Conservation (phyloP, 2,888 invertebrate species). For the Hemicrepidius hirtus region DNA sequence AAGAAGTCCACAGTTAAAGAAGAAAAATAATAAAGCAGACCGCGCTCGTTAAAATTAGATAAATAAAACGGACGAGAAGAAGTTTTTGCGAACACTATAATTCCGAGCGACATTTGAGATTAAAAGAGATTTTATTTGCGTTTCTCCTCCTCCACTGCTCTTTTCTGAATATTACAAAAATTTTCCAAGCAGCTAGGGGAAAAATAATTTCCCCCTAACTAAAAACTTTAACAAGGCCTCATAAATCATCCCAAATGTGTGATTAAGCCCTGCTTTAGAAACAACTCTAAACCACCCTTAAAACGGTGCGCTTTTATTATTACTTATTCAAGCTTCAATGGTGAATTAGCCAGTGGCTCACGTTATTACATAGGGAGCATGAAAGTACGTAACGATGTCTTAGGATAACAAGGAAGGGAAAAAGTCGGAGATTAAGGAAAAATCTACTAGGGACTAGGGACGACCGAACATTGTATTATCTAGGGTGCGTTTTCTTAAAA, state of each 20-base stretch:
- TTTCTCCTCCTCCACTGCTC: constrained; percentile 10
- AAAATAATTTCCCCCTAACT: constrained; percentile 32
- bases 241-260: constrained; percentile 46
- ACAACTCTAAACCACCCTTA: constrained; percentile 38
- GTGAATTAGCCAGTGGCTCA: constrained; percentile 44
- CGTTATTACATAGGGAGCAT: constrained; percentile 22
- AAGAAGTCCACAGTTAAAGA: constrained; percentile 1
- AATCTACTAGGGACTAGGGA: constrained; percentile 7
- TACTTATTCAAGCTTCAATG: constrained; percentile 45
- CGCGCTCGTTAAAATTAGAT: constrained; percentile 32
- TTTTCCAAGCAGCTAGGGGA: constrained; percentile 15
- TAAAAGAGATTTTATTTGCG: constrained; percentile 40
- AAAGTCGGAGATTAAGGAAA: constrained; percentile 11
- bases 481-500: not conserved
- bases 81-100: constrained; percentile 28
- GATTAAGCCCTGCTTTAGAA: constrained; percentile 45
- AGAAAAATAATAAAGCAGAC: constrained; percentile 28
- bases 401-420: constrained; percentile 12
- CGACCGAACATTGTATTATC: no score
- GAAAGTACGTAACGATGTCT: not conserved
- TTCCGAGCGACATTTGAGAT: constrained; percentile 25
- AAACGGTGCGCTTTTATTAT: constrained; percentile 39
- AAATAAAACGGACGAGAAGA: constrained; percentile 12
- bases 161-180: constrained; percentile 10
- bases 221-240: constrained; percentile 40